Conservation (phyloP, 2,797 vertebrate species). For the Cyclopterus lumpus region DNA sequence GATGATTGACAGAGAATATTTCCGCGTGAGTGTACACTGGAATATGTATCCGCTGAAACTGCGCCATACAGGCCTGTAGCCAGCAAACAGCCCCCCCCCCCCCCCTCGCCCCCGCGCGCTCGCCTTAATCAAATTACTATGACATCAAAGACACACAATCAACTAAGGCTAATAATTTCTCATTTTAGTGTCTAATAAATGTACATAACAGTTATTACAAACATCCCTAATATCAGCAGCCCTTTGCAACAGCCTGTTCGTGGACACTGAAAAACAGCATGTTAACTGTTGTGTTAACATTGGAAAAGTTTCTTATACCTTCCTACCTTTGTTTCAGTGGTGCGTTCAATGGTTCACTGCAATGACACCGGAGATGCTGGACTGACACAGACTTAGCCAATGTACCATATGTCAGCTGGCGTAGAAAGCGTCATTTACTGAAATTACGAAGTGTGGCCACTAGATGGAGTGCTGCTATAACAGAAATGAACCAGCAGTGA, state of each 20-base stretch:
- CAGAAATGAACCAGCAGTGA: not conserved
- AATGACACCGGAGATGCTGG: slow-evolving; percentile 39
- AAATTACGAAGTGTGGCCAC: not conserved
- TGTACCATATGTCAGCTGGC: slow-evolving; percentile 11
- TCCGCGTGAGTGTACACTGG: slow-evolving; percentile 1
- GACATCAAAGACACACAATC: not conserved
- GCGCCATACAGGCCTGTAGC: slow-evolving; percentile 66
- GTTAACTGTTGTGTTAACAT: no score
- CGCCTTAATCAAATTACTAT: slow-evolving; percentile 13
- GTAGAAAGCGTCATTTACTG: slow-evolving; percentile 40
- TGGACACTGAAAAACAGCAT: not conserved
- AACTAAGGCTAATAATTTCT: not conserved
- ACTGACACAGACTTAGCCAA: slow-evolving; percentile 14
- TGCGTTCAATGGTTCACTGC: slow-evolving; percentile 16
- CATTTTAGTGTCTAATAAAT: not conserved
- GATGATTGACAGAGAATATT: not conserved
- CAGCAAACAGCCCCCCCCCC: slow-evolving; percentile 9
- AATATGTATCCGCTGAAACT: slow-evolving; percentile 53
- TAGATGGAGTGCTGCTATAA: slow-evolving; percentile 26
- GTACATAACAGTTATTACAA: slow-evolving; percentile 10
- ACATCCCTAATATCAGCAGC: not conserved
- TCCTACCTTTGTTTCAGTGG: slow-evolving; percentile 39
- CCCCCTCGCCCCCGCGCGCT: slow-evolving; percentile 3
- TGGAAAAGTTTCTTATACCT: not conserved
- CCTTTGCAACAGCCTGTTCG: no score